Evolutionary conservation across 2,113 vertebrate genomes (phyloP).

Genomic region (Agelaius tricolor): DNA sequence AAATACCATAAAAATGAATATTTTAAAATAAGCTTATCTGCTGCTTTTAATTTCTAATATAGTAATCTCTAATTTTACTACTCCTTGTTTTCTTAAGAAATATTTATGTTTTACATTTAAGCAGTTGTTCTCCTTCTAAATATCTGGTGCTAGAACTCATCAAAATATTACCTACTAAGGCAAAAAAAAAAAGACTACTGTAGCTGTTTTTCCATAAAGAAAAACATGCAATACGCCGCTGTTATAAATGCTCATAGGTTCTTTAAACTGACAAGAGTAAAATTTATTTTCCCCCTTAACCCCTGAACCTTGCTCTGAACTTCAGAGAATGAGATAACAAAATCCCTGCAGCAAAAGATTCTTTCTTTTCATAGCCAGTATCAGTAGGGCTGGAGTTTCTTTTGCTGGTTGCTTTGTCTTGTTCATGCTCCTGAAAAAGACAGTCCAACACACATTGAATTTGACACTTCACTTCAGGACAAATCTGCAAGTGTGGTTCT

Average conservation of each 20-base stretch:
- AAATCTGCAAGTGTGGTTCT: not conserved
- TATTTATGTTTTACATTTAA: not conserved
- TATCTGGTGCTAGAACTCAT: not conserved
- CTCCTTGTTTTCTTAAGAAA: not conserved
- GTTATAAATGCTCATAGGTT: not conserved
- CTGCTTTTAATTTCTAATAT: not conserved
- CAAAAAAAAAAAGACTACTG: not conserved
- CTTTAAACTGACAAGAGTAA: not conserved
- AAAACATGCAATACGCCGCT: rapidly evolving
- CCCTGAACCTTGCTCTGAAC: not conserved
- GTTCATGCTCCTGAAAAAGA: constrained; percentile 7
- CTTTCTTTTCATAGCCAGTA: not conserved
- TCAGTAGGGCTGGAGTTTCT: not conserved
- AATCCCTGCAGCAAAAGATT: not conserved
- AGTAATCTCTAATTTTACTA: not conserved
- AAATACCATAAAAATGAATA: not conserved
- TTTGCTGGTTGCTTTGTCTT: constrained; percentile 50
- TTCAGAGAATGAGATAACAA: not conserved
- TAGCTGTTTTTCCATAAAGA: not conserved
- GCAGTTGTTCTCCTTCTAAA: not conserved
- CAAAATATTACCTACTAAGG: not conserved
- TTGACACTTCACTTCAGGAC: constrained; percentile 67
- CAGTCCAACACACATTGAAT: constrained; percentile 33
- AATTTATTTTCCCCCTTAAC: not conserved
- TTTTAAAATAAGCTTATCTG: not conserved